Percentiles rank a stretch among this genome's conserved stretches.
These are phyloP conservation scores for Temnothorax nylanderi DNA, from an alignment of 1,140 invertebrate genomes.

Conservation along the genomic window DNA sequence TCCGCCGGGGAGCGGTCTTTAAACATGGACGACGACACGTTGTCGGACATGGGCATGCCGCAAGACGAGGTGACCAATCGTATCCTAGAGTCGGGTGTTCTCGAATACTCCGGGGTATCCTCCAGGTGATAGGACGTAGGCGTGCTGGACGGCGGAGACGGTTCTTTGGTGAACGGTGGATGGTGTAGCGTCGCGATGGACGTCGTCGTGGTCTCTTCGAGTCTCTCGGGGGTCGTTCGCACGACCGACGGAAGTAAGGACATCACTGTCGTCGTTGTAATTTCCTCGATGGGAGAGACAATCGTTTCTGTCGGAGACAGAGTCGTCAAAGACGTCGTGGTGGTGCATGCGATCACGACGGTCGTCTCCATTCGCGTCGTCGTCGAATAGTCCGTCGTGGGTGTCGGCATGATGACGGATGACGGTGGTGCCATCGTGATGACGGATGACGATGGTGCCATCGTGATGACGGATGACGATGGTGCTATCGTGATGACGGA, in stretches of 20 bases:
- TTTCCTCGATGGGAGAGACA: not conserved
- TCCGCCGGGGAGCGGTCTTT: conserved; percentile 90
- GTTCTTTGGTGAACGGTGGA: conserved; percentile 6
- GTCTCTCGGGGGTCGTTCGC: conserved; percentile 12
- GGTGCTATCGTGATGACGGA: not conserved
- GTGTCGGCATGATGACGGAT: not conserved
- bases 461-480: not conserved
- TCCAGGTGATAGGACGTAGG: conserved; percentile 44
- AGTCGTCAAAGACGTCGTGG: not conserved
- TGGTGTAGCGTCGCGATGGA: conserved; percentile 9
- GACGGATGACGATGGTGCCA: not conserved
- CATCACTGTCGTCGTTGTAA: conserved; percentile 40
- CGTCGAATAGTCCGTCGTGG: conserved; percentile 42
- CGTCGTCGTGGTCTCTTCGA: not conserved
- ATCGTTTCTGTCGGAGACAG: conserved; percentile 8
- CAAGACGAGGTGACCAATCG: conserved; percentile 3
- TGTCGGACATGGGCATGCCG: conserved; percentile 23
- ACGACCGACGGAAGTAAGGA: conserved; percentile 22
- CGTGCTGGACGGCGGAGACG: conserved; percentile 42
- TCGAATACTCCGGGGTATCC: not conserved
- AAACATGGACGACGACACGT: conserved; percentile 82
- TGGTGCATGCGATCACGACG: conserved; percentile 32
- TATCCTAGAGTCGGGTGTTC: conserved; percentile 33
- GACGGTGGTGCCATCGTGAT: not conserved
- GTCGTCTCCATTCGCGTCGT: conserved; percentile 51